These are phyloP conservation scores for Acyrthosiphon pisum DNA, from an alignment of 1,140 invertebrate genomes.

Conservation along the genomic window DNA sequence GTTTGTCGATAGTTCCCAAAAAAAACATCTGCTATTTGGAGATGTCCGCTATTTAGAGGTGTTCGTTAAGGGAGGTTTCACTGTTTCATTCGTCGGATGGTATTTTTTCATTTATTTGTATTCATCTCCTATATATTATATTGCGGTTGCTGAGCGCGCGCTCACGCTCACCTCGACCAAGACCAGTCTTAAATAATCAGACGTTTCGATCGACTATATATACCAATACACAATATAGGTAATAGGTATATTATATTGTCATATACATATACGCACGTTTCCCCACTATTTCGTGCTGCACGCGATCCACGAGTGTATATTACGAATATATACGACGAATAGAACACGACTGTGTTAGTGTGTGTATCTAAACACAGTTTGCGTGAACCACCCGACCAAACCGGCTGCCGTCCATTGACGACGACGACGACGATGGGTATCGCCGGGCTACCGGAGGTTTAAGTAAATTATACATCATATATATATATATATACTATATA, in stretches of 20 bases:
- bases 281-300: slow-evolving; percentile 44
- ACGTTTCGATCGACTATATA: not conserved
- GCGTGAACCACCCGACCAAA: slow-evolving; percentile 15
- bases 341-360: not conserved
- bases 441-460: not conserved
- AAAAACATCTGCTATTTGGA: too few relatives aligned
- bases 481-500: not conserved
- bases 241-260: not conserved
- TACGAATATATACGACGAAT: slow-evolving; percentile 30
- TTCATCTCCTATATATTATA: too few relatives aligned
- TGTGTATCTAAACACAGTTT: not conserved
- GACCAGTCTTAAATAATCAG: slow-evolving; percentile 19
- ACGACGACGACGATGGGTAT: slow-evolving; percentile 13
- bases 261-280: not conserved
- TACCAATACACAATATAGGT: not conserved
- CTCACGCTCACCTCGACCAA: not conserved
- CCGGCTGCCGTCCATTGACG: slow-evolving; percentile 20
- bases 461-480: not conserved
- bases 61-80: too few relatives aligned
- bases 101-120: not conserved
- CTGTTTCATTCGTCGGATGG: not conserved
- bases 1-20: too few relatives aligned
- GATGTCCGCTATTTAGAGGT: too few relatives aligned
- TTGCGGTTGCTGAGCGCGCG: too few relatives aligned
- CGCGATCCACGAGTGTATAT: slow-evolving; percentile 28